Evolutionary conservation across 2,797 vertebrate genomes (phyloP), one percentile per base, ranked within the genome.

Genomic region (Buceros bicornis): DNA sequence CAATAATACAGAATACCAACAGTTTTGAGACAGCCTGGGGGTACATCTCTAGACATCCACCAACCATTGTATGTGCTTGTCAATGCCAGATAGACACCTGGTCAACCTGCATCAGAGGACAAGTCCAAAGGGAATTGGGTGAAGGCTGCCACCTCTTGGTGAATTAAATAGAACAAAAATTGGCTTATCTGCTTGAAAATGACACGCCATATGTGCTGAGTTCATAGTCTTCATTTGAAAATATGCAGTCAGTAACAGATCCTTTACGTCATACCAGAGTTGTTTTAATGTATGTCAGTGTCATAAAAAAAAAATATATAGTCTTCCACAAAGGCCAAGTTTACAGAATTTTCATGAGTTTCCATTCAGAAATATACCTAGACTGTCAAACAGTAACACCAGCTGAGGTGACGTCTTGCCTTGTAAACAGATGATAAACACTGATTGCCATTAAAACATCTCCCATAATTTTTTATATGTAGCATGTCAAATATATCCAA

Each of bases 81-180:
- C 73, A 47, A 42, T 31, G 43, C 11, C 45, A 66, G 53, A 14
- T 20, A 25, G 24, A 8, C n/a, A 53, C 29, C 69, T 76, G 72
- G 72, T 31, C 85, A 83, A 33, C 10, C 13, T 71, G 10, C 29
- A n/a, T 5, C 24, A 82, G 28, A 70, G n/a, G 61, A 35, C 24
- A 64, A 73, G 53, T 43, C 72, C 47, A 40, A 51, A 91, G 80
- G 90, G 80, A 93, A 42, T 11, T 45, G 57, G 77, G 79, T 82
- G 87, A 91, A 94, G 80, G 47, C 62, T 95, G 92, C 86, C 88
- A 93, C 82, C 90, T 96, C 85, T 94, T 58, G 86, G 82, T 79
- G 54, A 94, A 62, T 50, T 83, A 71, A 94, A 82, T 11, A 88
- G 31, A 79, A 85, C 29, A 50, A 37, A 90, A 24, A 67, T 40